Evolutionary conservation across 92 coral and sea anemone species (phyloP).

Genomic region (Umimayanthus chanpuru): DNA sequence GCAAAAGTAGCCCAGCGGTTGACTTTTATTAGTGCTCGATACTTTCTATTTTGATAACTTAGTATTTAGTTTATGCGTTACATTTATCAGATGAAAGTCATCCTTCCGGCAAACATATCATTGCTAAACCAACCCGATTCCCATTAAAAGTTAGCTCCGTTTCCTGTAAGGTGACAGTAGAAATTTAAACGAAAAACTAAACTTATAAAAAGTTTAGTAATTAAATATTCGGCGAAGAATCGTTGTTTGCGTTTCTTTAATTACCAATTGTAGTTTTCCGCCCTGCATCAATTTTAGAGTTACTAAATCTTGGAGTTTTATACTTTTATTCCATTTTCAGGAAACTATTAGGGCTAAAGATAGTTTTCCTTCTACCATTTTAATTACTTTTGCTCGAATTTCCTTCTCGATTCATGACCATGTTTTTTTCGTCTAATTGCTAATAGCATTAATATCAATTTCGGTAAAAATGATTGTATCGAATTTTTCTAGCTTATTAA

Average conservation of each 20-base stretch:
- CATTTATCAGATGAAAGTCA: constrained; percentile 14
- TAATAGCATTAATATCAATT: neutral
- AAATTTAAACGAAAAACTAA: constrained; percentile 17
- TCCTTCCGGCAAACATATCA: constrained; percentile 37
- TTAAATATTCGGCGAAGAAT: neutral
- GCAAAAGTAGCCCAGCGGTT: too few species aligned
- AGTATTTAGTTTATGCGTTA: neutral
- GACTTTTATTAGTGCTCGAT: neutral
- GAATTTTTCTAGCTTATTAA: constrained; percentile 24
- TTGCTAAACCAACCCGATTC: constrained; percentile 14
- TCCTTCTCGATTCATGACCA: neutral
- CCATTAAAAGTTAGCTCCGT: constrained; percentile 34
- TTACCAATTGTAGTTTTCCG: constrained; percentile 39
- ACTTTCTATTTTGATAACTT: constrained; percentile 3
- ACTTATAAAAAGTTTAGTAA: constrained; percentile 19
- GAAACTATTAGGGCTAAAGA: constrained; percentile 35
- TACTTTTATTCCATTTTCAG: constrained; percentile 39
- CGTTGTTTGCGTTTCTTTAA: constrained; percentile 9
- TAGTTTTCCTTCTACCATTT: constrained; percentile 36
- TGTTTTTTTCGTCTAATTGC: constrained; percentile 13
- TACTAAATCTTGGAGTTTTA: constrained; percentile 46
- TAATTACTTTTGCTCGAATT: constrained; percentile 23
- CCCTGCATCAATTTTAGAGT: constrained; percentile 11
- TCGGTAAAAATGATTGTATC: constrained; percentile 18
- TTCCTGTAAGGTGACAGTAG: constrained; percentile 38